Conservation (phyloP, 2,113 vertebrate genomes). For the Acanthisitta chloris region DNA sequence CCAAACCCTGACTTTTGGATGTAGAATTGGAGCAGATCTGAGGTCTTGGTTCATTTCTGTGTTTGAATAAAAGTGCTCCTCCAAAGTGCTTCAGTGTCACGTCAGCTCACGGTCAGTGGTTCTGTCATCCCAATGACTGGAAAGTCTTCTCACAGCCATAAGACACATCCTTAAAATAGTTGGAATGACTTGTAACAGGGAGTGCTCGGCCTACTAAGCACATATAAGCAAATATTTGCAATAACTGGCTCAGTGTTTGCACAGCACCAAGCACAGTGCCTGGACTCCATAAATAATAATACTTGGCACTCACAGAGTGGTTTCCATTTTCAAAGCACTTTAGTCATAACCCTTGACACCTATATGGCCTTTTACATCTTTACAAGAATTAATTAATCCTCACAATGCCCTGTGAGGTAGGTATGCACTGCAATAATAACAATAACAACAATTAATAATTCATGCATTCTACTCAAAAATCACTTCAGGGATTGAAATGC, state of each 20-base stretch:
- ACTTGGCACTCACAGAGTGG: conserved; percentile 39
- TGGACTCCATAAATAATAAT: conserved; percentile 53
- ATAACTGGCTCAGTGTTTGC: conserved; percentile 47
- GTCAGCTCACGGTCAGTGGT: accelerated
- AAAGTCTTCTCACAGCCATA: neutral
- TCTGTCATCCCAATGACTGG: neutral
- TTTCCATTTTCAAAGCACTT: conserved; percentile 67
- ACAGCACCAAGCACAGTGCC: conserved; percentile 23
- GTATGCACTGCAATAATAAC: conserved; percentile 34
- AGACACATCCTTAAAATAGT: neutral
- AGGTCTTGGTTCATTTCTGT: neutral
- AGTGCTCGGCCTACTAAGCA: neutral
- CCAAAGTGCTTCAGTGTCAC: neutral
- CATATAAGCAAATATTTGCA: conserved; percentile 54
- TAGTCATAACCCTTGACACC: conserved; percentile 60
- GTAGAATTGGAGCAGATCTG: neutral
- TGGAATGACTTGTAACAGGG: neutral
- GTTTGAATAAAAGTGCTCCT: neutral
- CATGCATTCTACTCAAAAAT: conserved; percentile 55
- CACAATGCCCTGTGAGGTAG: conserved; percentile 48
- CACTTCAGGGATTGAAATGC: conserved; percentile 61
- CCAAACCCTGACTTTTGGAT: neutral
- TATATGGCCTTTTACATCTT: conserved; percentile 57
- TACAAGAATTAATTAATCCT: conserved; percentile 70
- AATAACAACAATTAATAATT: conserved; percentile 66